A percentile compares a stretch with the other conserved stretches of the same genome.
Evolutionary conservation across 2,797 vertebrate genomes (phyloP).

Genomic region (Sebastiscus albofasciatus): DNA sequence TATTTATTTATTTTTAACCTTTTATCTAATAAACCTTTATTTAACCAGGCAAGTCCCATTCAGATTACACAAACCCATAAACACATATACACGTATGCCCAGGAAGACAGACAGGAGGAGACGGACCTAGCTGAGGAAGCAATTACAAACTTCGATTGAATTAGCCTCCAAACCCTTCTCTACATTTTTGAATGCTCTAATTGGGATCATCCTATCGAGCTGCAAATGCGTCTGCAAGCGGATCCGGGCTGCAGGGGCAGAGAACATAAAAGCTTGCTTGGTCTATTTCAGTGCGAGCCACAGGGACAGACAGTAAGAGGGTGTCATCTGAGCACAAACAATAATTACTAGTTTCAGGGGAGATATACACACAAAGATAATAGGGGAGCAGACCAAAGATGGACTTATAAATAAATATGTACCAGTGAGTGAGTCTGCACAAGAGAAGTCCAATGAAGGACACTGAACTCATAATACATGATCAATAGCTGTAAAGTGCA

Average conservation of each 20-base stretch:
- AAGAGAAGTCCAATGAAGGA: neutral
- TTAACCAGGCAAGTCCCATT: neutral
- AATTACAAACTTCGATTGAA: neutral
- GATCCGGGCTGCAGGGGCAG: neutral
- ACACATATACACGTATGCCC: neutral
- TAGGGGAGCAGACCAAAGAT: neutral
- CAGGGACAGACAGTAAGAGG: neutral
- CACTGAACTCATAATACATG: neutral
- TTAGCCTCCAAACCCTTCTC: neutral
- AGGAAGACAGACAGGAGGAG: neutral
- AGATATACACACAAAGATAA: neutral
- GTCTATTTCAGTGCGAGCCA: neutral
- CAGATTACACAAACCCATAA: neutral
- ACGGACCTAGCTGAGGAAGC: neutral
- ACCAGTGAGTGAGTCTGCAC: neutral
- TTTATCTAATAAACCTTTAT: neutral
- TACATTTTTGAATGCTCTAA: neutral
- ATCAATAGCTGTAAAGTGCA: neutral
- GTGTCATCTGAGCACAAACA: neutral
- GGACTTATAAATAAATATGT: neutral
- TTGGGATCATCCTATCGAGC: neutral
- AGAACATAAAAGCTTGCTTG: neutral
- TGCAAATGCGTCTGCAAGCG: neutral
- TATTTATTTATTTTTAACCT: neutral
- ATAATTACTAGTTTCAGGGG: neutral